phyloP scores from a whole-genome alignment of 1,140 invertebrate species.

The Pararge aegeria region DNA sequence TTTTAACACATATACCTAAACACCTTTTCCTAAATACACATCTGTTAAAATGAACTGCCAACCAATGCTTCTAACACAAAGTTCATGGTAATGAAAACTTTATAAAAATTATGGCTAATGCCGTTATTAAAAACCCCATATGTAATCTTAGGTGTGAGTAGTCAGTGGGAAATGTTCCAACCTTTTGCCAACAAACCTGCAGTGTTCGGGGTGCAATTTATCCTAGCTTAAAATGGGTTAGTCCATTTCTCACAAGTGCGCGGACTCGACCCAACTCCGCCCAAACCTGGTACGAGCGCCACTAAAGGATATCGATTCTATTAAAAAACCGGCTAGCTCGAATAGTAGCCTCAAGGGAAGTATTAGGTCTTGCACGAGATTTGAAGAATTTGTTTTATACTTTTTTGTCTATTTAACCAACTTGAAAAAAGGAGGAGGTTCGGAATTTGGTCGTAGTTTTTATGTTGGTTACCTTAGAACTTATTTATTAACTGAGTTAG shows the following conservation, averaged over 20 bases:
- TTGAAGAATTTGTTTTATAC: neutral
- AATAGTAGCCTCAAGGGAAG: conserved; percentile 26
- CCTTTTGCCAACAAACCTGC: conserved; percentile 63
- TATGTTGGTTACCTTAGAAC: too few species aligned
- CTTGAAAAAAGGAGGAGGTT: neutral
- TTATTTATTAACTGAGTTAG: too few species aligned
- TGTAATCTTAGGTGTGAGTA: conserved; percentile 16
- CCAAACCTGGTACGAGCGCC: conserved; percentile 26
- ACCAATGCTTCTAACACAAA: too few species aligned
- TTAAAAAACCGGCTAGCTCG: conserved; percentile 28
- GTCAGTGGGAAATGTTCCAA: conserved; percentile 64
- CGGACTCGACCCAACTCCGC: conserved; percentile 55
- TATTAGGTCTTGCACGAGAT: conserved; percentile 11
- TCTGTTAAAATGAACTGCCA: too few species aligned
- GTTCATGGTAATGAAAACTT: neutral
- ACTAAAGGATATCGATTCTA: conserved; percentile 35
- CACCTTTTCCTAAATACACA: too few species aligned
- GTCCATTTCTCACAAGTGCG: conserved; percentile 66
- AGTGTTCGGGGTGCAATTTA: conserved; percentile 67
- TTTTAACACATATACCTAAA: too few species aligned
- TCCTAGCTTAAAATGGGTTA: conserved; percentile 74
- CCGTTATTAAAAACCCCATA: neutral
- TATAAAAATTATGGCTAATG: neutral
- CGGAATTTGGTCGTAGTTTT: too few species aligned
- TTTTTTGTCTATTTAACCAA: neutral